Evolutionary conservation across 1,140 invertebrate genomes (phyloP), one percentile per base, ranked within the genome.

Genomic region (Psix sp.): DNA sequence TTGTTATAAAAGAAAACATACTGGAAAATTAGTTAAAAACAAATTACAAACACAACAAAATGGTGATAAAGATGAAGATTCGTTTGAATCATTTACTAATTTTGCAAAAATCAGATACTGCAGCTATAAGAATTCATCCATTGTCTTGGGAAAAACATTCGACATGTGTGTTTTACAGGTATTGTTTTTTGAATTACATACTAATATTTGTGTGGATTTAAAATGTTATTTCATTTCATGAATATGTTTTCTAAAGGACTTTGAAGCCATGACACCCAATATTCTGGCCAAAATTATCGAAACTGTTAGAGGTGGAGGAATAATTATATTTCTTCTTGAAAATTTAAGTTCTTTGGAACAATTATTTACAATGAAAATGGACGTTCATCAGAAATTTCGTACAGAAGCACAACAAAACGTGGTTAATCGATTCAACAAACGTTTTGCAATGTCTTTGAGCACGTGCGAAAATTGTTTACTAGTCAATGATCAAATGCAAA

Each of bases 201-300:
- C 9, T 24, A 9, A 24, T 9, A 24, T 24, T 9, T 24, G 4
- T 24, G 9, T 24, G 9, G 4, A n/a, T n/a, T n/a, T n/a, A n/a
- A n/a, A n/a, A n/a, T n/a, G n/a, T n/a, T n/a, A n/a, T n/a, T n/a
- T n/a, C n/a, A n/a, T n/a, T n/a, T n/a, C n/a, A n/a, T n/a, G n/a
- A n/a, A n/a, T n/a, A n/a, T n/a, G n/a, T n/a, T n/a, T n/a, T n/a
- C 38, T 65, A 18, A 29, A 96, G 92, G 98, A 99, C 88, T 99
- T 99, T 90, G 98, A 99, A 90, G 98, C 98, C 1, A 78, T 99
- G 0, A 99, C 98, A n/a, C 98, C 98, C 3, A 99, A 99, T 87
- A 89, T 99, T 33, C 88, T 99, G 79, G 98, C 98, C 0, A 89
- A 98, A 68, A 99, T 98, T 4, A 92, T 99, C 74, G 98, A 99